Conservation (phyloP, 2,888 invertebrate species). For the Cetonia aurata region DNA sequence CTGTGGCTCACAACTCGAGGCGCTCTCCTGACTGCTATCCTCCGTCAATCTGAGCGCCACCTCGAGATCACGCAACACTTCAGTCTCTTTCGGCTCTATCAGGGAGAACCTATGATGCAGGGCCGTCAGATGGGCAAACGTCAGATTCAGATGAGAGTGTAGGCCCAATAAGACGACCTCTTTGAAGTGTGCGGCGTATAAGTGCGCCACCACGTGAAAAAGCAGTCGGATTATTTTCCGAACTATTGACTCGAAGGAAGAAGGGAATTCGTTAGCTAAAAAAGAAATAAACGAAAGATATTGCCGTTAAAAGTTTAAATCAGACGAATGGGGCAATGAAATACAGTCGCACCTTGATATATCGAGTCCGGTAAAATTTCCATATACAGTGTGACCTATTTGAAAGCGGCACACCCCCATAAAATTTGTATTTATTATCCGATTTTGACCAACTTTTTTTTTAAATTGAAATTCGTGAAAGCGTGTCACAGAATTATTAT, state of each 20-base stretch:
- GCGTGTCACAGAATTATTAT: too few species aligned
- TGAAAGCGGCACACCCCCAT: too few species aligned
- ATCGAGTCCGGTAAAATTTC: too few species aligned
- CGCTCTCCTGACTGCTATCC: constrained; percentile 55
- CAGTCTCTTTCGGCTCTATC: constrained; percentile 96
- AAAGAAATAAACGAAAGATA: constrained; percentile 39
- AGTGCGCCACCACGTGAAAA: constrained; percentile 98
- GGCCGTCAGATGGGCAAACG: constrained; percentile 95
- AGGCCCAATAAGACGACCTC: constrained; percentile 93
- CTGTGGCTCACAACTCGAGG: constrained; percentile 56
- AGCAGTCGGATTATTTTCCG: constrained; percentile 96
- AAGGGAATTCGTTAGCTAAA: constrained; percentile 93
- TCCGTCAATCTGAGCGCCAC: constrained; percentile 76
- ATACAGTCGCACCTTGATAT: too few species aligned
- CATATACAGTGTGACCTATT: too few species aligned
- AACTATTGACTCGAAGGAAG: constrained; percentile 93
- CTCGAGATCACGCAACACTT: constrained; percentile 92
- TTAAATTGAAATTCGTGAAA: too few species aligned
- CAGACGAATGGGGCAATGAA: not conserved
- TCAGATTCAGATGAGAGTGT: constrained; percentile 97
- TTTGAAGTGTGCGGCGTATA: constrained; percentile 98
- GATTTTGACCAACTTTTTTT: too few species aligned
- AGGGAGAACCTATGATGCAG: constrained; percentile 88
- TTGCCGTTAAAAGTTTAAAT: not conserved
- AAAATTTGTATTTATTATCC: too few species aligned